Conservation (phyloP, 2,113 vertebrate genomes). For the Asarcornis scutulata region DNA sequence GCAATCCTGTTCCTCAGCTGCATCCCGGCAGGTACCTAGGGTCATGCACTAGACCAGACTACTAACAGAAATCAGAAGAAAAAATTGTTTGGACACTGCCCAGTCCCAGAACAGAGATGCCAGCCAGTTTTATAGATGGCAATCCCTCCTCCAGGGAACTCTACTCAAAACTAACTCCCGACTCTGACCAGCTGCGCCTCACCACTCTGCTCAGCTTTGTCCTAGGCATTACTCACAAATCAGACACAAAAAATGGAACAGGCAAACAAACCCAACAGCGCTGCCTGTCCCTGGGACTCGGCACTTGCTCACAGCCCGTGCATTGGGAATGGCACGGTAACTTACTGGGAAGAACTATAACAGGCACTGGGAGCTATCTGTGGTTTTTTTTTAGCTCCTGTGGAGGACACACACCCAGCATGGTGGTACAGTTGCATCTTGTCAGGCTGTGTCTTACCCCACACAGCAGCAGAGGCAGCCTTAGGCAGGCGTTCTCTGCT, state of each 20-base stretch:
- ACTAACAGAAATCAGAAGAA: background rate
- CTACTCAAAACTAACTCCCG: background rate
- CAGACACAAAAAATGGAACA: accelerated
- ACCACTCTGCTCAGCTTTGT: accelerated
- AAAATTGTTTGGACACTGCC: background rate
- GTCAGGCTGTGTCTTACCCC: accelerated
- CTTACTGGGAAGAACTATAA: background rate
- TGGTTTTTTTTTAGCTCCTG: background rate
- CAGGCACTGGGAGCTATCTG: background rate
- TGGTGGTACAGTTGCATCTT: background rate
- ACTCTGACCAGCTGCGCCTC: background rate
- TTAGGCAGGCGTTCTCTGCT: accelerated
- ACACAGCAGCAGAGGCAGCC: background rate
- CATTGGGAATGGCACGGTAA: background rate
- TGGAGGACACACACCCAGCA: background rate
- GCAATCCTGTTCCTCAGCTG: background rate
- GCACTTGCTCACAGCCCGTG: no score
- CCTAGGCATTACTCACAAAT: background rate
- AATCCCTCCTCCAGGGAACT: background rate
- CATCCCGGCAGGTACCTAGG: background rate
- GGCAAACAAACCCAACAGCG: background rate
- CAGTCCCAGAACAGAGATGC: background rate
- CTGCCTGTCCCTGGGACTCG: background rate
- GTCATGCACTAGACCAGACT: background rate
- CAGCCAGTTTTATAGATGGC: accelerated